Evolutionary conservation across 2,113 vertebrate species (phyloP), one percentile per base, ranked within the genome.

Genomic region (Pteruthius melanotis): DNA sequence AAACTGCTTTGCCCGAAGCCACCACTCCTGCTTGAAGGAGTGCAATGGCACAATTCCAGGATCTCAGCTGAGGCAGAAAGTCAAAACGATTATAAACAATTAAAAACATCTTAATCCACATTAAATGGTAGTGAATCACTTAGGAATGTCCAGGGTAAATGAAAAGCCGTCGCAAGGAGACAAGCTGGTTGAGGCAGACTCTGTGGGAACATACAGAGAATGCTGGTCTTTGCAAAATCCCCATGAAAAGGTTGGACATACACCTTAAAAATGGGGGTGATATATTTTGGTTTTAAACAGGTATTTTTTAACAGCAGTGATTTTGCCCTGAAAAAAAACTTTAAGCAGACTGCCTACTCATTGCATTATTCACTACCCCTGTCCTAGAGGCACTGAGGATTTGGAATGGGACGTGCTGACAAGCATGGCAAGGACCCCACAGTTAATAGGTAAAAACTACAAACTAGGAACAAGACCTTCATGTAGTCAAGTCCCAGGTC

Each of bases 11-110:
- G 56, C 40, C 17, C 19, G 82, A 42, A 94, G 28, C 26, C 18
- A 69, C 33, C 45, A 53, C 31, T 90, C 52, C 61, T 77, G 49
- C 61, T 83, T 80, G 49, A 94, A 42, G 40, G 40, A 87, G 35
- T 78, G 47, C 33, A 59, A 8, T 59, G 78, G 87, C 78, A 63
- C 0, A 1, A 14, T 79, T 95, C 66, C 91, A 95, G 70, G 26
- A 50, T 94, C 82, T 87, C 82, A 85, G 31, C 31, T 85, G 54
- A 76, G 49, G 63, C 49, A 91, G 66, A 86, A 89, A 81, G 74
- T 91, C 82, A 81, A 63, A 93, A 86, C 4, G 7, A 83, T 93
- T 94, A 85, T 54, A 91, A 91, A 85, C 87, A 91, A 87, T 91
- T 91, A 79, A 91, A 94, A 91, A 53, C 33, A 50, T 63, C 84